Conservation (phyloP, 2,797 vertebrate genomes). For the Siniperca obscura region DNA sequence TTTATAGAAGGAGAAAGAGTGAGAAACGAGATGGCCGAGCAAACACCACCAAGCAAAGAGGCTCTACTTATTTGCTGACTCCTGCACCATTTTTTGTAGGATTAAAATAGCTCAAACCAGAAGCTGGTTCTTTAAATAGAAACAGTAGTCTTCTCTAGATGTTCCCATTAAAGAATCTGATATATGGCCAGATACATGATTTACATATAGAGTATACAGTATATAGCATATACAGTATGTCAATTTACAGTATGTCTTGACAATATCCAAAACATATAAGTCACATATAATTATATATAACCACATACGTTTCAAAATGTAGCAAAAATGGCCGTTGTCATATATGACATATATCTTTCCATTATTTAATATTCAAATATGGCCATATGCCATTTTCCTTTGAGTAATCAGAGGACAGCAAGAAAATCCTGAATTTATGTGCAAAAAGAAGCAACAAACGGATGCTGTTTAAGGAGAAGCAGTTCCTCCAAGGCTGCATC, state of each 20-base stretch:
- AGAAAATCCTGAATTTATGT: background rate
- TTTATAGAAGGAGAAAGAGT: background rate
- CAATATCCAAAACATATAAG: no score
- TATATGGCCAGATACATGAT: background rate
- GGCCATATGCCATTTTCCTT: background rate
- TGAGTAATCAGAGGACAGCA: background rate
- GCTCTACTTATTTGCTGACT: background rate
- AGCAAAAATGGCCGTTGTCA: no score
- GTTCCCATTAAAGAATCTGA: background rate
- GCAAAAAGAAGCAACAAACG: background rate
- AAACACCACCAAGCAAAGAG: background rate
- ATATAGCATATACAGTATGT: no score
- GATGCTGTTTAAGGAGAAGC: background rate
- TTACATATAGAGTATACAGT: background rate
- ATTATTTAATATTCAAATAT: background rate
- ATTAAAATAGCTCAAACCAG: background rate
- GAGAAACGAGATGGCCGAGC: background rate
- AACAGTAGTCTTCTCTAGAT: background rate
- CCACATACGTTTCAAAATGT: no score
- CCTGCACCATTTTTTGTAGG: background rate
- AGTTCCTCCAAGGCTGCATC: background rate
- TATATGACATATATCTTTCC: no score
- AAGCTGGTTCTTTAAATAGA: slow-evolving; percentile 9
- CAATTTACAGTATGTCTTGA: background rate
- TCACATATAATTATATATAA: no score